Evolutionary conservation across 2,113 vertebrate genomes (phyloP), one percentile per base, ranked within the genome.

Genomic region (Opisthocomus hoazin): DNA sequence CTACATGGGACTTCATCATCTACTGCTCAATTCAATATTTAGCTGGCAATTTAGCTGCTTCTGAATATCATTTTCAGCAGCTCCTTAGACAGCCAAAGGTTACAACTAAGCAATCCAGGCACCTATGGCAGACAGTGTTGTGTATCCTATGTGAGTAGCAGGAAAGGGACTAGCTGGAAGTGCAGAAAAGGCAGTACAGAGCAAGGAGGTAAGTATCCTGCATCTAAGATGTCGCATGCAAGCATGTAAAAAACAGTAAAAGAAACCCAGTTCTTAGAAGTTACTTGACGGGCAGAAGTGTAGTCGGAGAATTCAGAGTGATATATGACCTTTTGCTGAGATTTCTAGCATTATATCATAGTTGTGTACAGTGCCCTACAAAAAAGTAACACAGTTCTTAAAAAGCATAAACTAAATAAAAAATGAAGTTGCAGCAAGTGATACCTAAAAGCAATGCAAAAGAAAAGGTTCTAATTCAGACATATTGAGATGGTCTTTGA

Each of bases 11-110:
- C 70, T 90, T 95, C 82, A 94, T 76, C 74, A 78, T 69, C 39
- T 63, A 91, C 56, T 65, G 51, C 73, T 94, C 89, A 90, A 58
- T 92, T 97, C 93, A 95, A 32, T 79, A 88, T 89, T 89, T 91
- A 91, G 23, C 36, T 94, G 71, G 58, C 78, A 92, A 91, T 94
- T 95, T 81, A 91, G 46, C 71, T 93, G 84, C 88, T 94, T 54
- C 20, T 85, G 70, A 94, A 83, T 51, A 69, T 53, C 7, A 84
- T 80, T 87, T 96, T 84, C 77, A 81, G 57, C 20, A 86, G 41
- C 45, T 95, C 46, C 61, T 87, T 46, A 83, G 64, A 23, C 54
- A 89, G 36, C 20, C 71, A 66, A 89, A 89, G 36, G 16, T 39
- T 93, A 87, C 57, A 91, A 82, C 58, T 74, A 84, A 36, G 51